Percentiles rank a stretch among this genome's conserved stretches.
These are phyloP conservation scores for Dascillus cervinus DNA, from an alignment of 2,888 invertebrate species.

Conservation along the genomic window DNA sequence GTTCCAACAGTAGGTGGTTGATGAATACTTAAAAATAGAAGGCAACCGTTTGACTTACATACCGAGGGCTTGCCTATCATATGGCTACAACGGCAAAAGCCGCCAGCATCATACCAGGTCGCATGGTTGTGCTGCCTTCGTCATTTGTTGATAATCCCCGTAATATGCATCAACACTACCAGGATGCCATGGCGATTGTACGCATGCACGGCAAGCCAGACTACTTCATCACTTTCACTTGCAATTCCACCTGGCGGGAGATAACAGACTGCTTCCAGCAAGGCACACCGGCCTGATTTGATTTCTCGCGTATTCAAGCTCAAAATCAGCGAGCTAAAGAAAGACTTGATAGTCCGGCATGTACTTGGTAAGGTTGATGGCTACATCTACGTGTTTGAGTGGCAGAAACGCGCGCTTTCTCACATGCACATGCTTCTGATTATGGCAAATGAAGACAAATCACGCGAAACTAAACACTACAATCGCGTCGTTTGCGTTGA, in stretches of 20 bases:
- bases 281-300: constrained; percentile 33
- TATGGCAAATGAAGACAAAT: neutral
- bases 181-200: constrained; percentile 41
- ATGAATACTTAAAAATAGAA: no score
- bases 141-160: constrained; percentile 22
- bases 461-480: neutral
- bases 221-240: constrained; percentile 41
- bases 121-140: constrained; percentile 19
- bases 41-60: no score
- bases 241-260: constrained; percentile 39
- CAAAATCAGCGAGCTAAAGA: constrained; percentile 12
- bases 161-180: constrained; percentile 32
- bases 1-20: no score
- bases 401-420: constrained; percentile 17
- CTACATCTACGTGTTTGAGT: constrained; percentile 16
- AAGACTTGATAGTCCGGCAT: constrained; percentile 6
- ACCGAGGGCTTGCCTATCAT: no score
- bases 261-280: constrained; percentile 28
- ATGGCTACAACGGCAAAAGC: no score
- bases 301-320: constrained; percentile 18
- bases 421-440: constrained; percentile 3
- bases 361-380: constrained; percentile 9
- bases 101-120: no score
- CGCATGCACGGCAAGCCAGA: constrained; percentile 30
- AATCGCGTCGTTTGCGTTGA: constrained; percentile 18